These are phyloP conservation scores for Allochrocebus solatus DNA, from an alignment of 2,797 vertebrate species.

Conservation along the genomic window DNA sequence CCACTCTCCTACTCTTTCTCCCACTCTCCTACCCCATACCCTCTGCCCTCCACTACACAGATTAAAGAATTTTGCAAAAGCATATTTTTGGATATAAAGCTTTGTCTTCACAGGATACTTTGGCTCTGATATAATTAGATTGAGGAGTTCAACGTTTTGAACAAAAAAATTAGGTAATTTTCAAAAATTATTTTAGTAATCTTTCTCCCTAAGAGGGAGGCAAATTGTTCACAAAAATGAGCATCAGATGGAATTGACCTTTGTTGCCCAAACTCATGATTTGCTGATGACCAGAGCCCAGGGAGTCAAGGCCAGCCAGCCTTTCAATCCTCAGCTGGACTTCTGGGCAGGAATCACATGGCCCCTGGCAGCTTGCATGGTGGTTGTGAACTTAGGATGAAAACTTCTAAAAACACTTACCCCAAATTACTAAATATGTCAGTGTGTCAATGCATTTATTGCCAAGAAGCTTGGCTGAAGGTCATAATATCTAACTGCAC, in stretches of 20 bases:
- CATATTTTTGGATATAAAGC: conserved; percentile 60
- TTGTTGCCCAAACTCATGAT: background rate
- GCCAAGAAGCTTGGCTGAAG: background rate
- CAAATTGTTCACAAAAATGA: background rate
- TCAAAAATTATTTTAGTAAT: conserved; percentile 24
- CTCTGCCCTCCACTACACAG: background rate
- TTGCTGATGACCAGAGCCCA: background rate
- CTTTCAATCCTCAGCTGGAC: conserved; percentile 3
- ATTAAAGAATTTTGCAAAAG: conserved; percentile 58
- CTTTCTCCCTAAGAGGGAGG: background rate
- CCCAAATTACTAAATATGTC: background rate
- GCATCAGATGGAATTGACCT: background rate
- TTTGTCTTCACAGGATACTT: conserved; percentile 63
- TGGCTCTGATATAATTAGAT: conserved; percentile 53
- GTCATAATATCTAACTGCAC: conserved; percentile 10
- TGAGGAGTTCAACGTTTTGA: conserved; percentile 46
- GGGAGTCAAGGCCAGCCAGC: background rate
- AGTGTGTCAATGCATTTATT: background rate
- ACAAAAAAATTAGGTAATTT: conserved; percentile 29
- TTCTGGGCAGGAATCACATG: background rate
- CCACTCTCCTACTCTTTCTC: background rate
- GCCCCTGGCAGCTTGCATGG: conserved; percentile 29
- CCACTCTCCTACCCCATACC: background rate
- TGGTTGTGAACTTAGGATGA: conserved; percentile 36
- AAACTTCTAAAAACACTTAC: background rate